Percentiles rank a stretch among this genome's conserved stretches.
phyloP scores from a whole-genome alignment of 1,140 invertebrate species.

The Drosophila pseudoananassae region DNA sequence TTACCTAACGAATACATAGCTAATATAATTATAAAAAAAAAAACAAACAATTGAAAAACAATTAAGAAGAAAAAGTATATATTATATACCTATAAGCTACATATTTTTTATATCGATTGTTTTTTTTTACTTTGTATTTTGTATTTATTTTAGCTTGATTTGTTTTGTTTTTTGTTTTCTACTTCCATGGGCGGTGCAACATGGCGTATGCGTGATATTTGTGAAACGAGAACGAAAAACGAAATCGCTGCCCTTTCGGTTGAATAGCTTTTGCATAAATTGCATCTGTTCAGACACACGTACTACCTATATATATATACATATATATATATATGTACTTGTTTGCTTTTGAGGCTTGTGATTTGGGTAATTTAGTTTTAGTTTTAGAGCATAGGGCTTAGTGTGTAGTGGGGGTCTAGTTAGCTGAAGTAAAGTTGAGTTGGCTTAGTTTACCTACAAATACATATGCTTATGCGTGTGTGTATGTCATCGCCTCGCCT shows the following conservation, averaged over 20 bases:
- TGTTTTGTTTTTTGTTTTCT: conserved; percentile 7
- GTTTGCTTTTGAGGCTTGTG: conserved; percentile 49
- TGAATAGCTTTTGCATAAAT: conserved; percentile 42
- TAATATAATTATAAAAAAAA: not conserved
- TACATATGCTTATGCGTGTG: conserved; percentile 16
- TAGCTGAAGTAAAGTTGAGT: conserved; percentile 37
- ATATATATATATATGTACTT: conserved; percentile 29
- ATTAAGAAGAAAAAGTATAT: conserved; percentile 41
- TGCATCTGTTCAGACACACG: conserved; percentile 25
- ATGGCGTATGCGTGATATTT: conserved; percentile 64
- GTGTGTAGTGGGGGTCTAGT: conserved; percentile 3
- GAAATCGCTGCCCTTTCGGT: conserved; percentile 35
- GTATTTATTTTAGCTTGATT: not conserved
- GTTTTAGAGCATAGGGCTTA: conserved; percentile 44
- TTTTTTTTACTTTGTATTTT: not conserved
- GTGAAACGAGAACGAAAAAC: conserved; percentile 25
- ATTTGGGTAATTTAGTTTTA: conserved; percentile 46
- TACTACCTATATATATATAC: conserved; percentile 21
- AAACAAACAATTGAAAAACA: conserved; percentile 25
- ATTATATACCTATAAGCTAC: conserved; percentile 20
- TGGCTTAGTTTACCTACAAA: conserved; percentile 39
- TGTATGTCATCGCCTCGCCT: conserved; percentile 32
- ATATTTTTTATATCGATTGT: conserved; percentile 19
- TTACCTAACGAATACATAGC: conserved; percentile 16
- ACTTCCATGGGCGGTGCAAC: conserved; percentile 38